Evolutionary conservation across 2,113 vertebrate genomes (phyloP).

Genomic region (Caretta caretta): DNA sequence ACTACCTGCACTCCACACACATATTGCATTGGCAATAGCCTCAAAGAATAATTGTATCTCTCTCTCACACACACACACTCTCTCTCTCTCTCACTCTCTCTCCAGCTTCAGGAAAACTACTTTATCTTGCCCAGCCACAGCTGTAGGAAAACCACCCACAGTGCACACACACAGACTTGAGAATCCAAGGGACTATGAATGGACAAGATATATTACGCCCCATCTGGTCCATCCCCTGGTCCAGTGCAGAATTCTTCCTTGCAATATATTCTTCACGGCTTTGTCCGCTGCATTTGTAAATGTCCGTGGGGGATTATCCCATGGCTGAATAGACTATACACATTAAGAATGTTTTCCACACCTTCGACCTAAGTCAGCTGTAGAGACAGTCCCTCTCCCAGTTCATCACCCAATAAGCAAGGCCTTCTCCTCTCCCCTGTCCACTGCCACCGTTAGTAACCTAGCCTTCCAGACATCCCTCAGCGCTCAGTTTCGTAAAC

Average conservation of each 20-base stretch:
- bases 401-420: background rate
- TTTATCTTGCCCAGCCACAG: background rate
- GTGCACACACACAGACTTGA: background rate
- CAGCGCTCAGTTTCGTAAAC: background rate
- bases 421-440: background rate
- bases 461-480: background rate
- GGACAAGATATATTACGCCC: background rate
- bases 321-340: background rate
- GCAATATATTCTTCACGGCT: background rate
- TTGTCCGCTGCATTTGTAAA: background rate
- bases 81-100: too few species aligned
- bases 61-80: too few species aligned
- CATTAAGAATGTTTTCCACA: slow-evolving; percentile 27
- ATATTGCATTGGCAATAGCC: background rate
- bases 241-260: background rate
- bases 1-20: background rate
- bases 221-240: background rate
- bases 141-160: background rate
- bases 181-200: background rate
- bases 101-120: background rate
- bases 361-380: background rate
- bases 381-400: slow-evolving; percentile 23
- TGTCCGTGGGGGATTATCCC: background rate
- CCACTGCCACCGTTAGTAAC: accelerated
- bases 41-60: background rate